phyloP scores from a whole-genome alignment of 2,888 invertebrate species.

The Agrenia bidenticulata region DNA sequence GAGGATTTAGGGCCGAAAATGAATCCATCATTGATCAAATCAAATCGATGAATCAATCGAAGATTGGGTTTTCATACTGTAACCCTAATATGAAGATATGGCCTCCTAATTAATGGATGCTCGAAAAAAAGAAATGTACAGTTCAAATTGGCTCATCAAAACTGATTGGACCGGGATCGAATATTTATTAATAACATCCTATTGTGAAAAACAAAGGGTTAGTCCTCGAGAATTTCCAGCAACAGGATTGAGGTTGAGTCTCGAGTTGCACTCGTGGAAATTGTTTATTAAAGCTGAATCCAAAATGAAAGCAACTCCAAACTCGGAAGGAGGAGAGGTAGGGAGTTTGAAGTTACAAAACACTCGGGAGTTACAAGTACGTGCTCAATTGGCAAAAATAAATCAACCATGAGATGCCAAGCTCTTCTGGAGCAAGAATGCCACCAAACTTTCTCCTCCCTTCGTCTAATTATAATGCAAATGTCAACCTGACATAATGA shows the following conservation, averaged over 20 bases:
- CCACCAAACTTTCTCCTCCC: slow-evolving; percentile 14
- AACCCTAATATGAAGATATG: too few relatives aligned
- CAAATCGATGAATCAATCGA: too few relatives aligned
- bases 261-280: background rate
- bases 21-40: too few relatives aligned
- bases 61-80: too few relatives aligned
- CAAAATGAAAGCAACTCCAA: background rate
- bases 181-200: background rate
- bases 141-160: slow-evolving; percentile 1
- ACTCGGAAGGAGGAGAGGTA: background rate
- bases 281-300: slow-evolving; percentile 9
- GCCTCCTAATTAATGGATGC: too few relatives aligned
- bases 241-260: too few relatives aligned
- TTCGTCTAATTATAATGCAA: slow-evolving; percentile 11
- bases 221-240: too few relatives aligned
- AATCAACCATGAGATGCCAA: slow-evolving; percentile 13
- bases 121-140: too few relatives aligned
- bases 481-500: slow-evolving; percentile 11
- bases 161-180: background rate
- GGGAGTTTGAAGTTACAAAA: background rate
- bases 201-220: slow-evolving; percentile 7
- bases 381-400: slow-evolving; percentile 19
- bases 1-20: too few relatives aligned
- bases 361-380: background rate
- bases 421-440: background rate